These are phyloP conservation scores for Pachydiplax longipennis DNA, from an alignment of 2,888 invertebrate genomes.

Conservation along the genomic window DNA sequence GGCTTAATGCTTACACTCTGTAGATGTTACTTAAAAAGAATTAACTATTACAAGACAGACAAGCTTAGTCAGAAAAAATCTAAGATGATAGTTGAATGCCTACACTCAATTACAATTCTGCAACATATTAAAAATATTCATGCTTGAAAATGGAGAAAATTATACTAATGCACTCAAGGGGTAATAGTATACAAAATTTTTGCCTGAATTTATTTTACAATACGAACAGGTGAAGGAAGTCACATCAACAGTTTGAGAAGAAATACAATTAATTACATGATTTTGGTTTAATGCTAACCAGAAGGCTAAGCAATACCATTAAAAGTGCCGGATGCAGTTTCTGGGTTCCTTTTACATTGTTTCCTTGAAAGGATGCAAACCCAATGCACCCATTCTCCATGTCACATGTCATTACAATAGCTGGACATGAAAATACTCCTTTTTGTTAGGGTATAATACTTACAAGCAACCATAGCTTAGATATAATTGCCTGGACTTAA, in stretches of 20 bases:
- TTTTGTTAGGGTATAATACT: background rate
- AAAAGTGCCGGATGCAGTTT: conserved; percentile 2
- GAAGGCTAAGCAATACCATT: conserved; percentile 39
- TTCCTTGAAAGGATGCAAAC: background rate
- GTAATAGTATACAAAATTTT: conserved; percentile 20
- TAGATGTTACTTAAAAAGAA: background rate
- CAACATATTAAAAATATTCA: conserved; percentile 13
- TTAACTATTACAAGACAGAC: background rate
- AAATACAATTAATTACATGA: conserved; percentile 34
- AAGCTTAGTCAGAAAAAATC: conserved; percentile 10
- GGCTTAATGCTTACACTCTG: background rate
- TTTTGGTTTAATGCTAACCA: conserved; percentile 7
- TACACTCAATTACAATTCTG: conserved; percentile 19
- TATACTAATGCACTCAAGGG: conserved; percentile 2
- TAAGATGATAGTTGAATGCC: background rate
- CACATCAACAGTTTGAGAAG: conserved; percentile 27
- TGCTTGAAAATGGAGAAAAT: background rate
- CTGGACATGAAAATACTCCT: conserved; percentile 11
- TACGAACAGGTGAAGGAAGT: conserved; percentile 27
- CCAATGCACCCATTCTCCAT: background rate
- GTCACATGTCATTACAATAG: conserved; percentile 8
- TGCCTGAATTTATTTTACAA: conserved; percentile 6
- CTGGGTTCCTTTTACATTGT: background rate
- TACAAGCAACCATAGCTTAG: conserved; percentile 39
- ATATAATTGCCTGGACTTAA: conserved; percentile 6